These are phyloP conservation scores for Hyaena hyaena DNA, from an alignment of 2,113 vertebrate genomes.

Conservation along the genomic window DNA sequence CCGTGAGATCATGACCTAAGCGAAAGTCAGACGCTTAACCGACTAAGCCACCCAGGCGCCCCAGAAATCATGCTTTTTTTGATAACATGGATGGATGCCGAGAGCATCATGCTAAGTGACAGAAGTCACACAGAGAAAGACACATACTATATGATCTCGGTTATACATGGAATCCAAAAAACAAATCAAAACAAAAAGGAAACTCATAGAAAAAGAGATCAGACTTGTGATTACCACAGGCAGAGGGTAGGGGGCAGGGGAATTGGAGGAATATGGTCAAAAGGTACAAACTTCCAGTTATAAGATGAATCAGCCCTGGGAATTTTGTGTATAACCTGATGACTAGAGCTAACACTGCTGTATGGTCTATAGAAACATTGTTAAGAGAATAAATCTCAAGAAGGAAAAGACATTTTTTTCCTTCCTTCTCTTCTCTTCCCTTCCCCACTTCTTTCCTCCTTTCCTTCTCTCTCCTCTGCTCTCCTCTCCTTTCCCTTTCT, in stretches of 20 bases:
- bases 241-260: too few relatives aligned
- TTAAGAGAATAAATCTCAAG: not conserved
- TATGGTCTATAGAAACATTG: not conserved
- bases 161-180: not conserved
- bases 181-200: not conserved
- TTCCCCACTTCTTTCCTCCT: too few relatives aligned
- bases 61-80: not conserved
- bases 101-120: not conserved
- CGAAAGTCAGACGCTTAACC: too few relatives aligned
- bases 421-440: not conserved
- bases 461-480: not conserved
- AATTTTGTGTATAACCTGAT: not conserved
- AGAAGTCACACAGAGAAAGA: not conserved
- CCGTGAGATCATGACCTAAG: too few relatives aligned
- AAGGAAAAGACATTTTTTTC: not conserved
- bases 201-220: not conserved
- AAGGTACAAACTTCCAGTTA: not conserved
- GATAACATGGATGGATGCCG: not conserved
- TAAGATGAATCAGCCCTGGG: not conserved
- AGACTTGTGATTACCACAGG: not conserved
- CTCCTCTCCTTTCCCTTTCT: not conserved
- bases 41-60: too few relatives aligned
- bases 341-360: not conserved
- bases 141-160: not conserved
- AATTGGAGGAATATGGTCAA: not conserved